A percentile compares a stretch with the other conserved stretches of the same genome.
These are phyloP conservation scores for Trissoscelio sp. DNA, from an alignment of 2,888 invertebrate species.

Conservation along the genomic window DNA sequence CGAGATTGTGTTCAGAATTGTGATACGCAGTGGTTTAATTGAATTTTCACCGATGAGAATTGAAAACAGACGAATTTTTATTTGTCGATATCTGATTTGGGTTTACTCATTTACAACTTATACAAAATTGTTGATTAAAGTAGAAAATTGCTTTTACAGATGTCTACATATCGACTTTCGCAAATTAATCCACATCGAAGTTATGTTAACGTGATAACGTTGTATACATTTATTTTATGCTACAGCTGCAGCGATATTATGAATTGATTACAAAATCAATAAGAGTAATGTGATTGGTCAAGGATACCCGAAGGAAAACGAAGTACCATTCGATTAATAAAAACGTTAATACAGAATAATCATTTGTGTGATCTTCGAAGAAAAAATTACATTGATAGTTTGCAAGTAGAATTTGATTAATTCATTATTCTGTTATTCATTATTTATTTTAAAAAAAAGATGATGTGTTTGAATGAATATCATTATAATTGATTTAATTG, in stretches of 20 bases:
- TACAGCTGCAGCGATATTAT: slow-evolving; percentile 2
- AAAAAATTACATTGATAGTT: not conserved
- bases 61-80: too few relatives aligned
- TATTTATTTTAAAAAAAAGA: too few relatives aligned
- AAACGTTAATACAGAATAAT: slow-evolving; percentile 16
- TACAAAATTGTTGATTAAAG: not conserved
- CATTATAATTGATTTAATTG: too few relatives aligned
- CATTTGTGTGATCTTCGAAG: not conserved
- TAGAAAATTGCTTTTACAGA: not conserved
- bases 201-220: not conserved
- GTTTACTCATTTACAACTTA: not conserved
- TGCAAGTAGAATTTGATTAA: not conserved
- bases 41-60: not conserved
- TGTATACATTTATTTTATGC: slow-evolving; percentile 9
- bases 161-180: not conserved
- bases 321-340: slow-evolving; percentile 28
- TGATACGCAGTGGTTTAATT: not conserved
- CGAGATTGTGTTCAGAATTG: not conserved
- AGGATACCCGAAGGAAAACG: slow-evolving; percentile 14
- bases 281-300: slow-evolving; percentile 27
- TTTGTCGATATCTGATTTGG: too few relatives aligned
- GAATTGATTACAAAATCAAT: slow-evolving; percentile 44
- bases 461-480: too few relatives aligned
- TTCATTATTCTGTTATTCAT: too few relatives aligned
- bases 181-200: not conserved